phyloP scores from a whole-genome alignment of 2,888 invertebrate genomes.

The Archaeoteleia sp. region DNA sequence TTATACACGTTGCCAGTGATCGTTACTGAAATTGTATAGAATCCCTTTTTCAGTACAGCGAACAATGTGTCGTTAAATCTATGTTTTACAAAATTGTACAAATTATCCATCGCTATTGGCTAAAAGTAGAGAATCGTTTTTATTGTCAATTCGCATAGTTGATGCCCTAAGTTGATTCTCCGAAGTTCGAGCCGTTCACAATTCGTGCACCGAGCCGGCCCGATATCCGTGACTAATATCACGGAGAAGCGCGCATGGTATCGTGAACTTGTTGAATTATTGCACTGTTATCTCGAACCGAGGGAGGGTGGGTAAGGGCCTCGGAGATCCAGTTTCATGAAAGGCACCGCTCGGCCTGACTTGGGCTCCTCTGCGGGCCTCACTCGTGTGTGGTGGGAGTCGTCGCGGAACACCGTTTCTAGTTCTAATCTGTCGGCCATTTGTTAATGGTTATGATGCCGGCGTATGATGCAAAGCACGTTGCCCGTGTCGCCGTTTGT shows the following conservation, averaged over 20 bases:
- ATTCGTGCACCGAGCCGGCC: too few relatives aligned
- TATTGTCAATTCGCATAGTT: too few relatives aligned
- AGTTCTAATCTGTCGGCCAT: conserved; percentile 73
- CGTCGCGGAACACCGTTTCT: conserved; percentile 59
- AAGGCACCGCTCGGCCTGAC: conserved; percentile 66
- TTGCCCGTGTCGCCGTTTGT: conserved; percentile 66
- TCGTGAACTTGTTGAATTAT: conserved; percentile 71
- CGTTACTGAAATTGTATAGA: too few relatives aligned
- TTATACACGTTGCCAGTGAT: too few relatives aligned
- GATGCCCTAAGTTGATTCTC: too few relatives aligned
- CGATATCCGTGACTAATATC: conserved; percentile 66
- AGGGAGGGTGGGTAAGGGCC: conserved; percentile 62
- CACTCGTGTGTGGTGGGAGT: conserved; percentile 32
- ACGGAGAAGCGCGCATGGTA: conserved; percentile 60
- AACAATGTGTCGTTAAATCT: too few relatives aligned
- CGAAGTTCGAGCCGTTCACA: too few relatives aligned
- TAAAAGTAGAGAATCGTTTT: too few relatives aligned
- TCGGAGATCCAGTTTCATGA: conserved; percentile 72
- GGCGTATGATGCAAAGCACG: conserved; percentile 59
- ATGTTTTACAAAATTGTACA: too few relatives aligned
- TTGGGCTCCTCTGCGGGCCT: conserved; percentile 30
- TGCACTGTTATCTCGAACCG: conserved; percentile 68
- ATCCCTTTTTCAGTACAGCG: too few relatives aligned
- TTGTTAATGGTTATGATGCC: conserved; percentile 71
- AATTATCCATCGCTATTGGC: too few relatives aligned